Base-by-base conservation (phyloP, 1,140 invertebrate species). In the Wasmannia auropunctata region DNA sequence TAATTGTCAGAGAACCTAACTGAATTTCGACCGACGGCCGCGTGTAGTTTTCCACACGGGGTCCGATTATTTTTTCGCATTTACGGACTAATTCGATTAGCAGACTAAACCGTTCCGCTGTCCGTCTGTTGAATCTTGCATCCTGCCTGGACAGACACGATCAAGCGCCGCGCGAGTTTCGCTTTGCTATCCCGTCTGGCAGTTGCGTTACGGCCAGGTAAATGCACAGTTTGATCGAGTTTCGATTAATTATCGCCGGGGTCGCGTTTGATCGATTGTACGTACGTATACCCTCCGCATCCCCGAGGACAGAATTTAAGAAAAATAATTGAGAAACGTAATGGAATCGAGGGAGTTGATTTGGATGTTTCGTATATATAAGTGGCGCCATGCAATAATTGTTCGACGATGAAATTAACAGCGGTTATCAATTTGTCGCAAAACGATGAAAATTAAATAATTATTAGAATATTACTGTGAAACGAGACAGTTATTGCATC, bases 61-160 rank as follows among this genome's bases (percentile, higher is more conserved):
- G 5, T 16, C 22, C 34, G 43, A 83, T 83, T 25, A 83, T 83
- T 83, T 81, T 83, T 83, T 83, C 79, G 37, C 28, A 74, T 83
- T 83, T 83, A 74, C 67, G 54, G 67, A 25, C 43, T 83, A 74
- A 83, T 72, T 83, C 67, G 37, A 83, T 83, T 58, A 83, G 25
- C 40, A 46, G 79, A 58, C 67, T 58, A 43, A 72, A 58, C 51
- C 67, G 40, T 72, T 74, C n/a, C 49, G 22, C 65, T 72, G 51
- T 74, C 37, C 37, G 67, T 72, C 56, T 51, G 43, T 83, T 83
- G 79, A 83, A 83, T 83, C 79, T 83, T 83, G 79, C 79, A 72
- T 83, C 40, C 79, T 58, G 79, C 79, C 28, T n/a, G 67, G 67
- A 74, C 79, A 74, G 79, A 46, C 51, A 70, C 43, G 79, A 74